Evolutionary conservation across 2,888 invertebrate species (phyloP).

Genomic region (Morpho achilles): DNA sequence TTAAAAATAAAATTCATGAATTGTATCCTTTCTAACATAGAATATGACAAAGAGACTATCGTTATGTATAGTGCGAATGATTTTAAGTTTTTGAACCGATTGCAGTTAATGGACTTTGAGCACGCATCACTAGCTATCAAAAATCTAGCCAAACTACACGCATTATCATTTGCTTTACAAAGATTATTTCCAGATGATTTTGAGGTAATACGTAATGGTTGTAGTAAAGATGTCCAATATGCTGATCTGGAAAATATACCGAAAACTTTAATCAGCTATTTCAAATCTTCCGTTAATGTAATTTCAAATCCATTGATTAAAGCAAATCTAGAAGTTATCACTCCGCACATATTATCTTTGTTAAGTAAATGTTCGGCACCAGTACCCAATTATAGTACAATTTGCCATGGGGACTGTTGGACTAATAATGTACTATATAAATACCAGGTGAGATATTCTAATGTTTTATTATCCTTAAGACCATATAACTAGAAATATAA

Average conservation of each 20-base stretch:
- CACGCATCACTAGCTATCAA: conserved; percentile 49
- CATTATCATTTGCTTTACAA: conserved; percentile 48
- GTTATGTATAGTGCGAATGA: conserved; percentile 32
- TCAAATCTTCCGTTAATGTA: conserved; percentile 47
- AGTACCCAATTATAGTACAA: conserved; percentile 37
- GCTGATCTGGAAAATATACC: conserved; percentile 42
- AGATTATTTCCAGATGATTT: conserved; percentile 41
- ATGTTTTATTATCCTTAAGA: too few relatives aligned
- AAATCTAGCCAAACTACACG: conserved; percentile 59
- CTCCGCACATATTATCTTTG: conserved; percentile 42
- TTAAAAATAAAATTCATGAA: conserved; percentile 57
- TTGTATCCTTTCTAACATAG: conserved; percentile 44
- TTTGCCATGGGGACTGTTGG: conserved; percentile 67
- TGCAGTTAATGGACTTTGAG: conserved; percentile 40
- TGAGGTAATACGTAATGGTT: conserved; percentile 40
- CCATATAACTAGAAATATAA: too few relatives aligned
- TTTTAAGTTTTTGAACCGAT: conserved; percentile 41
- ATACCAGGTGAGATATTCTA: conserved; percentile 40
- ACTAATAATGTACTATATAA: conserved; percentile 54
- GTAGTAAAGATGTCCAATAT: conserved; percentile 50
- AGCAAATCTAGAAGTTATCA: conserved; percentile 40
- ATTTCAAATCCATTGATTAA: conserved; percentile 40
- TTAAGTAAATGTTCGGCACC: conserved; percentile 47
- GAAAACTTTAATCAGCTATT: conserved; percentile 45
- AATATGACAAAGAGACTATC: conserved; percentile 48